Base-by-base conservation (phyloP, 1,140 invertebrate species). In the Nasonia giraulti region DNA sequence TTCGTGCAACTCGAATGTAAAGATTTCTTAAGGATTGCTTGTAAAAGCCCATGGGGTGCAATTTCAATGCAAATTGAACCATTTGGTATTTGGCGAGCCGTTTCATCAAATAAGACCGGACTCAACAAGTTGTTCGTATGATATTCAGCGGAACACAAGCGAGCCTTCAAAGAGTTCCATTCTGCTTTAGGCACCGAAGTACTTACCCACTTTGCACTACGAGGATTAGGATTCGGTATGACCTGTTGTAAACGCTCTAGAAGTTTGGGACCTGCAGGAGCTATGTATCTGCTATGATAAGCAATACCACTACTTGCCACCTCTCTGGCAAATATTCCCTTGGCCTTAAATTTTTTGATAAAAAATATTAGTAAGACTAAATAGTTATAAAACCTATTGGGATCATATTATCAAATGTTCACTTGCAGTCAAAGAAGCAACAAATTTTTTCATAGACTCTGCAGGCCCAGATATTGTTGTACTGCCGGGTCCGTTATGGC, bases 121-220 rank as follows among this genome's bases (percentile, higher is more conserved):
- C 66, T 95, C 76, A 97, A 92, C n/a, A 98, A 92, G 91, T 98
- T 98, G n/a, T n/a, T n/a, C n/a, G n/a, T n/a, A n/a, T n/a, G n/a
- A n/a, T n/a, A n/a, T n/a, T n/a, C n/a, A n/a, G n/a, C n/a, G n/a
- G n/a, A n/a, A n/a, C 96, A 97, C 23, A 94, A 89, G 84, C 95
- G 94, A 1, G 96, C 95, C 50, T 95, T 92, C 0, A 95, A 91
- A 20, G 94, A 93, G 33, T 95, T 94, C 97, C 97, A 98, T n/a
- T 94, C 87, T 0, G 89, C 83, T 91, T 97, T 95, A 0, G 95
- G 95, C 73, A 97, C 95, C 2, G 97, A 98, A 1, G 96, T 96
- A 86, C 96, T 97, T 0, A 98, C 92, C 97, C 98, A 98, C 86
- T 95, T 95, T 1, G 92, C 90, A 8, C 96, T 96, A 71, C 97